A percentile compares a stretch with the other conserved stretches of the same genome.
Evolutionary conservation across 2,888 invertebrate species (phyloP).

Genomic region (Pycnomerus fuliginosus): DNA sequence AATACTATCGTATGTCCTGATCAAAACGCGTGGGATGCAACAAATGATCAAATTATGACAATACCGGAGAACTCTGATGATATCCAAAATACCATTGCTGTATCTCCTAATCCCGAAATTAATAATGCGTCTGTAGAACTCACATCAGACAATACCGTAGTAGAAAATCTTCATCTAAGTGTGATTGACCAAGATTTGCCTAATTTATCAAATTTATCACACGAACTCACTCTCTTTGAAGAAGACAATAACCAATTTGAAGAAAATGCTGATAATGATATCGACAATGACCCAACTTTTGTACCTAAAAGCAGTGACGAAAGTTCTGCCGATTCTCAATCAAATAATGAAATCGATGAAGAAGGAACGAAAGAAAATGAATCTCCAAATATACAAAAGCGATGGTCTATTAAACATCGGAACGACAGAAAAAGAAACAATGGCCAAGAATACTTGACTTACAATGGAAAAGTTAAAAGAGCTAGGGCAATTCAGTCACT

Average conservation of each 20-base stretch:
- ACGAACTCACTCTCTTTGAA: background rate
- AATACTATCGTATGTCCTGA: too few species aligned
- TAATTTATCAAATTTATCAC: background rate
- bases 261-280: background rate
- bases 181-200: too few species aligned
- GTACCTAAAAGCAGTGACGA: background rate
- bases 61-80: too few species aligned
- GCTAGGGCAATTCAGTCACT: background rate
- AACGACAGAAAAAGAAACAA: background rate
- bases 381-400: background rate
- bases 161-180: too few species aligned
- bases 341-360: background rate
- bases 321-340: background rate
- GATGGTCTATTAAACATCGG: background rate
- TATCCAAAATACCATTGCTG: too few species aligned
- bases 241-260: background rate
- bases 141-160: too few species aligned
- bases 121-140: too few species aligned
- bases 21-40: too few species aligned
- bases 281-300: background rate
- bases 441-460: background rate
- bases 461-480: background rate
- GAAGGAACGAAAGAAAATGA: background rate
- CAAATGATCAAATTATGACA: too few species aligned
- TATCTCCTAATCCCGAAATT: too few species aligned